These are phyloP conservation scores for Coreoperca whiteheadi DNA, from an alignment of 2,113 vertebrate genomes.

Conservation along the genomic window DNA sequence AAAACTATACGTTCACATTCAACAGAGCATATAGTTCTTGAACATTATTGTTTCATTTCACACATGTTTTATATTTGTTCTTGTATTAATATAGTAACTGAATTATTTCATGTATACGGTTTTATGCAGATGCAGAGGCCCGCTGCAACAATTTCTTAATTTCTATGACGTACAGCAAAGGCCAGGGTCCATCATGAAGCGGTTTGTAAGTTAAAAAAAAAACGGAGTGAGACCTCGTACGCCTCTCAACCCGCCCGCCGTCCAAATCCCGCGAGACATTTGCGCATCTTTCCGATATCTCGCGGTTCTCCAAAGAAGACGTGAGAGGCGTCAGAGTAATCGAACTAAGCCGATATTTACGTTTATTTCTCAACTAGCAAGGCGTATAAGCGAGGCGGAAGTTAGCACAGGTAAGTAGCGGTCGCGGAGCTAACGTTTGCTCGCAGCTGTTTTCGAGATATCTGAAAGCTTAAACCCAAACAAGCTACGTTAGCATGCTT, in stretches of 20 bases:
- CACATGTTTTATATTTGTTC: too few relatives aligned
- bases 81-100: too few relatives aligned
- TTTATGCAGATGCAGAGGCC: too few relatives aligned
- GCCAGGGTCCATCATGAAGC: not conserved
- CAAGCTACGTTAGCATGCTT: constrained; percentile 45
- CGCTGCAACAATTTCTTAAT: not conserved
- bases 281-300: constrained; percentile 41
- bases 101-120: too few relatives aligned
- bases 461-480: accelerated
- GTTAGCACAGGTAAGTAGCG: not conserved
- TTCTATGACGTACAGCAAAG: not conserved
- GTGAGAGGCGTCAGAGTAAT: not conserved
- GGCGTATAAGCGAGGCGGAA: accelerated
- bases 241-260: accelerated
- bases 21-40: too few relatives aligned
- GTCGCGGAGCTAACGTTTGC: accelerated
- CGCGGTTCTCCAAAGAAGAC: constrained; percentile 21
- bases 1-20: too few relatives aligned
- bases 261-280: constrained; percentile 52
- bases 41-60: too few relatives aligned
- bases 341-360: constrained; percentile 15
- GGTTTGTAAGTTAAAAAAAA: not conserved
- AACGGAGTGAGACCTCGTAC: constrained; percentile 38
- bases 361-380: accelerated
- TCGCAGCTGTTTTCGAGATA: not conserved